Percentiles rank a stretch among this genome's conserved stretches.
phyloP scores from a whole-genome alignment of 2,113 vertebrate genomes.

The Gavialis gangeticus region DNA sequence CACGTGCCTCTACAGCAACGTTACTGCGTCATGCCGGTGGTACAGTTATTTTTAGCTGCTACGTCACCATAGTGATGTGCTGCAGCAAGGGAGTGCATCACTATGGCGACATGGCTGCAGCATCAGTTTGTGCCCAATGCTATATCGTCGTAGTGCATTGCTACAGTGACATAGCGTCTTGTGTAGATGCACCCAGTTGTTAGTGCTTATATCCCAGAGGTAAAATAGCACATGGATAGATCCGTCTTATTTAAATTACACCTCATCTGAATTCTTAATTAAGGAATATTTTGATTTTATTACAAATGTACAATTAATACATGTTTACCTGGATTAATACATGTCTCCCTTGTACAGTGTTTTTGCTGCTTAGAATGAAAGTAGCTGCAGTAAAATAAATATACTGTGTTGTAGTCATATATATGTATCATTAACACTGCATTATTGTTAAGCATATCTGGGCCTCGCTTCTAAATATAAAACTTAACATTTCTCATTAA shows the following conservation, averaged over 20 bases:
- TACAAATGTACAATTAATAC: neutral
- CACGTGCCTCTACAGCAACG: too few species aligned
- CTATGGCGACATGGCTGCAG: too few species aligned
- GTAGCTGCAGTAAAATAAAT: conserved; percentile 52
- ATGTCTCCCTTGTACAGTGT: conserved; percentile 31
- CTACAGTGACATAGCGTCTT: too few species aligned
- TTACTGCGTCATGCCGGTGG: too few species aligned
- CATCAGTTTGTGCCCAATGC: too few species aligned
- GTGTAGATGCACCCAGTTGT: neutral
- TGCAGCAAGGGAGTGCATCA: too few species aligned
- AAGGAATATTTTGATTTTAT: neutral
- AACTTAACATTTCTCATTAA: neutral
- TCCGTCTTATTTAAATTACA: neutral
- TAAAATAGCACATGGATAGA: neutral
- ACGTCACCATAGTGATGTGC: too few species aligned
- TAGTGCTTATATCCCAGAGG: neutral
- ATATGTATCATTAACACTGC: neutral
- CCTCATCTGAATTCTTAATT: neutral
- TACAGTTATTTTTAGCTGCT: too few species aligned
- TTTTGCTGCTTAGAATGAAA: conserved; percentile 48
- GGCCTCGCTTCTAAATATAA: neutral
- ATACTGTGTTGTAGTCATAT: conserved; percentile 41
- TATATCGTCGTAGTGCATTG: too few species aligned
- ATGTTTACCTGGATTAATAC: conserved; percentile 38
- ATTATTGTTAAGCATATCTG: neutral